Conservation (phyloP, 2,888 invertebrate genomes). For the Therioaphis trifolii region DNA sequence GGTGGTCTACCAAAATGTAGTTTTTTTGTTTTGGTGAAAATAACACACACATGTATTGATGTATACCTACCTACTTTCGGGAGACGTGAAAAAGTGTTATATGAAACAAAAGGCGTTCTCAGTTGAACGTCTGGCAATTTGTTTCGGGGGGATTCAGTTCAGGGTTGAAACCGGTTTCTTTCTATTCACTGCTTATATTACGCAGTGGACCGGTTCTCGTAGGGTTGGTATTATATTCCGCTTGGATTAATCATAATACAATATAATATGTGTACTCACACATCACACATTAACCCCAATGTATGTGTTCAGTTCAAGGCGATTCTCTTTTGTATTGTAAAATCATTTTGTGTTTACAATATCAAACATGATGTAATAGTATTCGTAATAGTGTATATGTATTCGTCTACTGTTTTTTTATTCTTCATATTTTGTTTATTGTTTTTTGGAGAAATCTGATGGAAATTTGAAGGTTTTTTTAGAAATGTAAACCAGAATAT, state of each 20-base stretch:
- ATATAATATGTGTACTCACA: not conserved
- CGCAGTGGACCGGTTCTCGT: not conserved
- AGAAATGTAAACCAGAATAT: too few relatives aligned
- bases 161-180: conserved; percentile 53
- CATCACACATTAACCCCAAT: conserved; percentile 8
- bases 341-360: conserved; percentile 28
- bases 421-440: not conserved
- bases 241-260: conserved; percentile 14
- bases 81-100: conserved; percentile 29
- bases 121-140: conserved; percentile 21
- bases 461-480: too few relatives aligned
- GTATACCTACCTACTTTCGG: conserved; percentile 13
- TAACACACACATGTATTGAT: not conserved
- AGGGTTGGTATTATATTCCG: conserved; percentile 11
- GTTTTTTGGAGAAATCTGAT: not conserved
- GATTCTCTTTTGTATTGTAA: conserved; percentile 21
- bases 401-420: not conserved
- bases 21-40: conserved; percentile 12
- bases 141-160: not conserved
- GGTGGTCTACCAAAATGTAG: conserved; percentile 49
- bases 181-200: not conserved
- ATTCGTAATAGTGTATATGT: not conserved
- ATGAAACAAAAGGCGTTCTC: conserved; percentile 31
- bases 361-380: conserved; percentile 15
- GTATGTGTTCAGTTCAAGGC: not conserved